Percentiles rank a stretch among this genome's conserved stretches.
phyloP scores from a whole-genome alignment of 2,888 invertebrate genomes.

The Eupithecia vulgata region DNA sequence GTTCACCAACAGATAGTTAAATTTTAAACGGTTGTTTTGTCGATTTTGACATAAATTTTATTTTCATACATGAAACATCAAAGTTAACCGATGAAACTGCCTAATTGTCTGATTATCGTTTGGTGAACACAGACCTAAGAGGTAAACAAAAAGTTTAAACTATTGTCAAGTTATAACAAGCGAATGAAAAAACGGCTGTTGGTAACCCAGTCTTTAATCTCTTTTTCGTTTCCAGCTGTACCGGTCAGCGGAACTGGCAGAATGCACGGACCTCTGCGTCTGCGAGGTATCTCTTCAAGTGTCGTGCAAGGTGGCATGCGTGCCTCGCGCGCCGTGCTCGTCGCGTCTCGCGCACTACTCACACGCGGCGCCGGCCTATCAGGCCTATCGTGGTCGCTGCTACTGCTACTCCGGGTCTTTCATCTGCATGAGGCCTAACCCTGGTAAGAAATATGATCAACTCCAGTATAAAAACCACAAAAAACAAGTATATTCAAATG shows the following conservation, averaged over 20 bases:
- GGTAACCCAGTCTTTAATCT: not conserved
- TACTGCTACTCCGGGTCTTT: constrained; percentile 96
- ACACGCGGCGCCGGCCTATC: constrained; percentile 95
- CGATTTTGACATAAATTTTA: too few species aligned
- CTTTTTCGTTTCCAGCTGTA: constrained; percentile 89
- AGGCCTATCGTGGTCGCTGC: constrained; percentile 94
- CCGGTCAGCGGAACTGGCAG: constrained; percentile 91
- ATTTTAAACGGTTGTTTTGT: too few species aligned
- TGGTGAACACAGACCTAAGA: too few species aligned
- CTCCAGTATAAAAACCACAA: too few species aligned
- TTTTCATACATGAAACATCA: too few species aligned
- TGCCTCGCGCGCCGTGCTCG: constrained; percentile 93
- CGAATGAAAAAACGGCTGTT: too few species aligned
- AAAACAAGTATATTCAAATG: too few species aligned
- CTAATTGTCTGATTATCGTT: too few species aligned
- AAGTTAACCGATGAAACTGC: too few species aligned
- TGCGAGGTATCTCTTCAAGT: constrained; percentile 91
- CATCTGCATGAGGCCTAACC: constrained; percentile 94
- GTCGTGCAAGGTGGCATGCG: constrained; percentile 94
- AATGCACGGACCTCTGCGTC: constrained; percentile 95
- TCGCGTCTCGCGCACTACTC: constrained; percentile 95
- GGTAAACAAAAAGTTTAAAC: too few species aligned
- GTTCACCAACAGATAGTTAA: too few species aligned
- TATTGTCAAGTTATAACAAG: too few species aligned
- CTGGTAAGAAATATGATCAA: constrained; percentile 58